Conservation (phyloP, 1,140 invertebrate genomes). For the Panagrolaimus sp. region DNA sequence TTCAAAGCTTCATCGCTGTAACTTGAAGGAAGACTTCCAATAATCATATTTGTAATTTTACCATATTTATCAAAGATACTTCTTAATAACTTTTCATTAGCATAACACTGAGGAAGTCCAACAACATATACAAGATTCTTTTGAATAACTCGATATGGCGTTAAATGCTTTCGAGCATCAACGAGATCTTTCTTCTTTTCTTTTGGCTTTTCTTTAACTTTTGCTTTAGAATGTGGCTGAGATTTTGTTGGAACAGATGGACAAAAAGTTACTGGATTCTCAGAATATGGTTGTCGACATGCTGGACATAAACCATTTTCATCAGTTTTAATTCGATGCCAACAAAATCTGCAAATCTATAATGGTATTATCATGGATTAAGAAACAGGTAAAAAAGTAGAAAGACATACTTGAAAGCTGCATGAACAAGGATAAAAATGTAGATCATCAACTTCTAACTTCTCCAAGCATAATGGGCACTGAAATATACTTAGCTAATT, state of each 20-base stretch:
- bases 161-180: slow-evolving; percentile 90
- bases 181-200: slow-evolving; percentile 65
- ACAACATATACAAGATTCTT: slow-evolving; percentile 99
- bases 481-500: slow-evolving; percentile 59
- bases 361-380: neutral
- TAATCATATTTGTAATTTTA: slow-evolving; percentile 98
- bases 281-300: slow-evolving; percentile 82
- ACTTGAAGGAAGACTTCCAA: slow-evolving; percentile 84
- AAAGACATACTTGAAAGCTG: slow-evolving; percentile 80
- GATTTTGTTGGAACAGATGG: slow-evolving; percentile 79
- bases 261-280: slow-evolving; percentile 96
- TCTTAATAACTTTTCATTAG: slow-evolving; percentile 87
- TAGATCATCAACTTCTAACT: slow-evolving; percentile 92
- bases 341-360: slow-evolving; percentile 97
- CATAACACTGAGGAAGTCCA: slow-evolving; percentile 84
- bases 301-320: slow-evolving; percentile 98
- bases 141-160: slow-evolving; percentile 85
- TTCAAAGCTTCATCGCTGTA: neutral
- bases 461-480: slow-evolving; percentile 99
- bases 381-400: neutral
- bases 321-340: slow-evolving; percentile 96
- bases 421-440: slow-evolving; percentile 98
- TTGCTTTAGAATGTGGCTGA: slow-evolving; percentile 67
- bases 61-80: slow-evolving; percentile 98
- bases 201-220: slow-evolving; percentile 66